phyloP scores from a whole-genome alignment of 2,888 invertebrate genomes.

The Pomacea canaliculata region DNA sequence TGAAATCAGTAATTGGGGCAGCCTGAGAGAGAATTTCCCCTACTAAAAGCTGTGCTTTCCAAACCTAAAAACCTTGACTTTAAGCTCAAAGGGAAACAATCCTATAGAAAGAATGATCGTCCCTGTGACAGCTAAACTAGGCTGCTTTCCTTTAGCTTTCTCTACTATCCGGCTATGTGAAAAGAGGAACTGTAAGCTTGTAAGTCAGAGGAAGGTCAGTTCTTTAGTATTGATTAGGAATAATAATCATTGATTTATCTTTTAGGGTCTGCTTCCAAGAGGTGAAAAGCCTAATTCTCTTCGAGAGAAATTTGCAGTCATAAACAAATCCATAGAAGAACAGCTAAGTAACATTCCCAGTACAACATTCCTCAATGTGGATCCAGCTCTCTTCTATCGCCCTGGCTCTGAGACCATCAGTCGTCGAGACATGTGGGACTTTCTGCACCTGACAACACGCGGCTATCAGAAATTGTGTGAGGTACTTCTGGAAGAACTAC shows the following conservation, averaged over 20 bases:
- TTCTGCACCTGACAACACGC: conserved; percentile 85
- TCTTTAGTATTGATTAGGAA: no score
- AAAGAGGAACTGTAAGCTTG: no score
- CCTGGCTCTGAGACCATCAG: conserved; percentile 78
- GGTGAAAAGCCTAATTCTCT: conserved; percentile 87
- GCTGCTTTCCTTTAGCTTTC: no score
- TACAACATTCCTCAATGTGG: conserved; percentile 84
- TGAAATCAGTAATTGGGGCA: no score
- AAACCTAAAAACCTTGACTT: no score
- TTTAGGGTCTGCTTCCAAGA: conserved; percentile 87
- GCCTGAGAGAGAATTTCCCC: no score
- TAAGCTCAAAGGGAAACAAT: no score
- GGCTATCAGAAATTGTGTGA: conserved; percentile 81
- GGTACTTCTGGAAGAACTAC: conserved; percentile 65
- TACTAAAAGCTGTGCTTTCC: no score
- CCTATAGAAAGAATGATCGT: no score
- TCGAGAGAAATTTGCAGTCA: conserved; percentile 81
- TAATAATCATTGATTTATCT: neutral
- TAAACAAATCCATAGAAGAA: conserved; percentile 81
- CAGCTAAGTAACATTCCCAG: conserved; percentile 74
- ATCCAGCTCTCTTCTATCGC: conserved; percentile 75
- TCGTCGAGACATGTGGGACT: conserved; percentile 93
- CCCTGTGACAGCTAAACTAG: no score
- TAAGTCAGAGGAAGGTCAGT: no score
- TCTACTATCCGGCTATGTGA: no score